Evolutionary conservation across 2,888 invertebrate genomes (phyloP), one percentile per base, ranked within the genome.

Genomic region (Xestia rhomboidea): DNA sequence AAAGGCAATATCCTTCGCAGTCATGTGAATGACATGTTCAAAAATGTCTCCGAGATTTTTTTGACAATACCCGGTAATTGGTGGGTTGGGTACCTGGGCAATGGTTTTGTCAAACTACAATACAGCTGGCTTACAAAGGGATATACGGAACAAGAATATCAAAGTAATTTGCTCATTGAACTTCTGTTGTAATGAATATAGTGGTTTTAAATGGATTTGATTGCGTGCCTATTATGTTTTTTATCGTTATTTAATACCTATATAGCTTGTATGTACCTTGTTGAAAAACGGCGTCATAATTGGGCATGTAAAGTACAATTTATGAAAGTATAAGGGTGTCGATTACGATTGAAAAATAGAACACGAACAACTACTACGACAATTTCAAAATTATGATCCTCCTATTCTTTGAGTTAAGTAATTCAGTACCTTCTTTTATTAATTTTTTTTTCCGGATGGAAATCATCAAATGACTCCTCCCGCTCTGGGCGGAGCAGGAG

Each of bases 81-180:
- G 96, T 96, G 96, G 96, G 96, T 95, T 95, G 95, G 96, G 95
- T 96, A 96, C 96, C 96, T 96, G 96, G 96, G 94, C 91, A 91
- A 90, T 88, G 93, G 95, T 94, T 94, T 96, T 96, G 96, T 96
- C 89, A 90, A 92, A 91, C 89, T 91, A 96, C 95, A 96, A 96
- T 96, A 90, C 91, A 85, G 88, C 91, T 88, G 91, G 93, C 91
- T 91, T 89, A 95, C 94, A 96, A 95, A 91, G 91, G 91, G 89
- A 89, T 89, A 92, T 86, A 89, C 87, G 91, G 92, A 92, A 93
- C 89, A 91, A 92, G 93, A 93, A 94, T 95, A 95, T 93, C 90
- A 91, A 90, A 94, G 93, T 95, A 95, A 95, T 95, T 95, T 92
- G 92, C 90, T 93, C 92, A 93, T 93, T 93, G 92, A 93, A 91